These are phyloP conservation scores for Philaenus spumarius DNA, from an alignment of 1,140 invertebrate genomes.

Conservation along the genomic window DNA sequence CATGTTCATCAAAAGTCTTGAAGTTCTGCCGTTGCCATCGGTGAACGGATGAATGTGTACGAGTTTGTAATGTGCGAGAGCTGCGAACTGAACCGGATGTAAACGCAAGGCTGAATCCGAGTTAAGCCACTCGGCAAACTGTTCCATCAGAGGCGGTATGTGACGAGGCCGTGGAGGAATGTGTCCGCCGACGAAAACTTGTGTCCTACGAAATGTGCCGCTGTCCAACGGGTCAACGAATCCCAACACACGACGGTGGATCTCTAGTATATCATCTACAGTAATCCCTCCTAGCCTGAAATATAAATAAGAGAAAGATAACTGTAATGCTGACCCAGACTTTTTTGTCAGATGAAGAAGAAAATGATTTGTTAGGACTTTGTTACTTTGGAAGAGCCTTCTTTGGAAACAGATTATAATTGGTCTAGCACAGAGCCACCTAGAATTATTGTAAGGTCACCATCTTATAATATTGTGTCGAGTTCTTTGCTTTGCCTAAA, in stretches of 20 bases:
- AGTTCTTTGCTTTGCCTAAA: no score
- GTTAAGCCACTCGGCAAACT: constrained; percentile 83
- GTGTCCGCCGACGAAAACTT: constrained; percentile 87
- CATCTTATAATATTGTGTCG: no score
- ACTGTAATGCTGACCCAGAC: no score
- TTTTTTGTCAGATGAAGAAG: no score
- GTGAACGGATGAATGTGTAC: constrained; percentile 92
- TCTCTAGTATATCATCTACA: constrained; percentile 83
- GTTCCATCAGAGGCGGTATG: constrained; percentile 74
- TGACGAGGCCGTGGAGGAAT: constrained; percentile 77
- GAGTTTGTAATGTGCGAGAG: constrained; percentile 92
- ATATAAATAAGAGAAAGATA: no score
- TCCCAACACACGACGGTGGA: constrained; percentile 87
- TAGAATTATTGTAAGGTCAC: no score
- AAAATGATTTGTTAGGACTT: no score
- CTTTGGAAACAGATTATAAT: no score
- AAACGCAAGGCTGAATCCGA: constrained; percentile 74
- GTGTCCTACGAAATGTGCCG: constrained; percentile 73
- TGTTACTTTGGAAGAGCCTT: no score
- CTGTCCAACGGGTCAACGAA: constrained; percentile 86
- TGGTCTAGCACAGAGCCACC: no score
- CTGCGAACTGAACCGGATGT: constrained; percentile 88
- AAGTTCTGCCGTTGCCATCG: constrained; percentile 93
- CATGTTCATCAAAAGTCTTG: constrained; percentile 91
- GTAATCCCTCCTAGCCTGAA: constrained; percentile 63